A percentile compares a stretch with the other conserved stretches of the same genome.
These are phyloP conservation scores for Actias luna DNA, from an alignment of 2,888 invertebrate genomes.

Conservation along the genomic window DNA sequence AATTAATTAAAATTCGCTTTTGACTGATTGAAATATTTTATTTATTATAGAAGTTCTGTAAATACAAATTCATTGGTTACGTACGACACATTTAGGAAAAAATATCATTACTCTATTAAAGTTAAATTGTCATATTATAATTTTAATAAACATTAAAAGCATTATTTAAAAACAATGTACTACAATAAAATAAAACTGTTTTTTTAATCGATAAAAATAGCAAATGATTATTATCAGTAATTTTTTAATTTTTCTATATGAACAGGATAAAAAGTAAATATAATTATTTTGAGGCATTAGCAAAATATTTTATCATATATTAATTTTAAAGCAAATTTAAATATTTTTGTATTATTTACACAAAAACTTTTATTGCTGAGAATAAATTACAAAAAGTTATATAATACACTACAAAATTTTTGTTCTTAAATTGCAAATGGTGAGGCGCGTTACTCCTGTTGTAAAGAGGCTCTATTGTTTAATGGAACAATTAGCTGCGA, in stretches of 20 bases:
- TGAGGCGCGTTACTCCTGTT: conserved; percentile 57
- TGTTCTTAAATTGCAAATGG: conserved; percentile 43
- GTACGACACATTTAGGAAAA: neutral
- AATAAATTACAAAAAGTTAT: conserved; percentile 17
- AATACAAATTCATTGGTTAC: neutral
- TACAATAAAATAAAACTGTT: too few relatives aligned
- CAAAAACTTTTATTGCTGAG: neutral
- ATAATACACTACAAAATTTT: conserved; percentile 25
- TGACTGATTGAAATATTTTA: conserved; percentile 49
- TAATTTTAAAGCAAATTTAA: neutral
- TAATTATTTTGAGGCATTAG: too few relatives aligned
- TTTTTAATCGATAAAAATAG: too few relatives aligned
- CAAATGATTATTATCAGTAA: too few relatives aligned
- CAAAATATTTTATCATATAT: neutral
- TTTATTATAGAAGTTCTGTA: conserved; percentile 17
- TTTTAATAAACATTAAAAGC: too few relatives aligned
- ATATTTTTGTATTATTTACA: neutral
- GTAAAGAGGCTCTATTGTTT: conserved; percentile 81
- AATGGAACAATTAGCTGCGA: conserved; percentile 76
- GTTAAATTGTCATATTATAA: neutral
- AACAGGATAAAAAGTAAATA: too few relatives aligned
- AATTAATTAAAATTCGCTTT: conserved; percentile 73
- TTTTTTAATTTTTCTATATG: too few relatives aligned
- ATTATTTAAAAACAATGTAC: too few relatives aligned
- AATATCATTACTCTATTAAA: neutral